phyloP scores from a whole-genome alignment of 2,888 invertebrate genomes.

The Cheilosia vernalis region DNA sequence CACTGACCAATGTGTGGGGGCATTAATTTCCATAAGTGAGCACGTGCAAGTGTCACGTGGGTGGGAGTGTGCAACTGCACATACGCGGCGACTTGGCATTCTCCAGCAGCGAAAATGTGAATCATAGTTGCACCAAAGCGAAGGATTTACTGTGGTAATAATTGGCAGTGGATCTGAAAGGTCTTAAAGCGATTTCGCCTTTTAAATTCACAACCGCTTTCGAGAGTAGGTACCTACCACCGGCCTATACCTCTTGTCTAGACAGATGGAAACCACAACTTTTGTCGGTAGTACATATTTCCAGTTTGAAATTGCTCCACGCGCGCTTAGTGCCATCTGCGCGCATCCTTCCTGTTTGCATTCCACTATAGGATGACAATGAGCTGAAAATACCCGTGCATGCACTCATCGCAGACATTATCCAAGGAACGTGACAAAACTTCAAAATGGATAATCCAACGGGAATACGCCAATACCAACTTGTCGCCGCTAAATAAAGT shows the following conservation, averaged over 20 bases:
- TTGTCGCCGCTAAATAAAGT: neutral
- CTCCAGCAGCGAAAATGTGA: conserved; percentile 9
- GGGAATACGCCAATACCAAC: conserved; percentile 19
- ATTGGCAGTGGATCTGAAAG: neutral
- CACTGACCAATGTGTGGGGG: conserved; percentile 37
- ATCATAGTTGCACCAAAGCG: conserved; percentile 2
- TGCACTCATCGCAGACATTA: conserved; percentile 68
- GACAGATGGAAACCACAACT: conserved; percentile 58
- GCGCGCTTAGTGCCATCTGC: conserved; percentile 66
- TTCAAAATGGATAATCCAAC: conserved; percentile 43
- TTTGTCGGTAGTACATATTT: conserved; percentile 5
- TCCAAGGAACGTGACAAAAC: conserved; percentile 73
- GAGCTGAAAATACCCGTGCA: conserved; percentile 68
- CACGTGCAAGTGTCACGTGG: conserved; percentile 70
- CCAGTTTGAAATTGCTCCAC: conserved; percentile 28
- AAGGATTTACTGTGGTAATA: neutral
- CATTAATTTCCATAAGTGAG: conserved; percentile 37
- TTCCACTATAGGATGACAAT: conserved; percentile 70
- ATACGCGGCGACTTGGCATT: conserved; percentile 1
- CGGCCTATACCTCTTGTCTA: conserved; percentile 39
- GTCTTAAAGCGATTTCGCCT: neutral
- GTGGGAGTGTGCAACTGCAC: neutral
- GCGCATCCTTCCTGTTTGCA: conserved; percentile 74
- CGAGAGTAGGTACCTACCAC: neutral
- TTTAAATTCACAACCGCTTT: too few relatives aligned